Evolutionary conservation across 2,113 vertebrate species (phyloP), one percentile per base, ranked within the genome.

Genomic region (Calidris pygmaea): DNA sequence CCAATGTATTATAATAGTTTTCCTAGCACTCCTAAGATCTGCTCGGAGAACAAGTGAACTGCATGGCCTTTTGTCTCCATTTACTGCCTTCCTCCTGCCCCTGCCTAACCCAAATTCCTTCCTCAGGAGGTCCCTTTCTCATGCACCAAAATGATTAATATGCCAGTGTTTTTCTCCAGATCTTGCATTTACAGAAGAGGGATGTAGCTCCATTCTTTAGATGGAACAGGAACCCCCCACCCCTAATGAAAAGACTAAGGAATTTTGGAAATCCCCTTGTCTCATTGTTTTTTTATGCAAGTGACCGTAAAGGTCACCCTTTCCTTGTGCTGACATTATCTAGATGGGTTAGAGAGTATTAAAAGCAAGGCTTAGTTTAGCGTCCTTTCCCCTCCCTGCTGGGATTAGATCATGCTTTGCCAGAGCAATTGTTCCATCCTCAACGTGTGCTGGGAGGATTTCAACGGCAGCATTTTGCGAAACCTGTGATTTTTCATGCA

Each of bases 311-410:
- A 96, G 94, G 95, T 96, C 95, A 95, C 82, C 48, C 77, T 75
- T 95, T 87, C 81, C 85, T 79, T 90, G 62, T 79, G 39, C 87
- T 85, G 78, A 87, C 90, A 85, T 91, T 95, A 93, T 95, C 91
- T 94, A 48, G 45, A 70, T 91, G 71, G 58, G 93, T 87, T 94
- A 93, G 67, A 87, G 91, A 76, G 93, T 91, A 96, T 91, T 93
- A 95, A 93, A 91, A 91, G 78, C 85, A 93, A 89, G 87, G 89
- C 91, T 96, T 96, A 93, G 95, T 85, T 93, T 89, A 87, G 81
- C 13, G 0, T 96, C 81, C 87, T 91, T 94, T 91, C 94, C 94
- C 63, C 71, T 94, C 89, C 91, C 87, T 1, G 0, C 71, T 87
- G 91, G 71, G 94, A 93, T 96, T 94, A 95, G 81, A 32, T 96